These are phyloP conservation scores for Aegypius monachus DNA, from an alignment of 2,113 vertebrate species.

Conservation along the genomic window DNA sequence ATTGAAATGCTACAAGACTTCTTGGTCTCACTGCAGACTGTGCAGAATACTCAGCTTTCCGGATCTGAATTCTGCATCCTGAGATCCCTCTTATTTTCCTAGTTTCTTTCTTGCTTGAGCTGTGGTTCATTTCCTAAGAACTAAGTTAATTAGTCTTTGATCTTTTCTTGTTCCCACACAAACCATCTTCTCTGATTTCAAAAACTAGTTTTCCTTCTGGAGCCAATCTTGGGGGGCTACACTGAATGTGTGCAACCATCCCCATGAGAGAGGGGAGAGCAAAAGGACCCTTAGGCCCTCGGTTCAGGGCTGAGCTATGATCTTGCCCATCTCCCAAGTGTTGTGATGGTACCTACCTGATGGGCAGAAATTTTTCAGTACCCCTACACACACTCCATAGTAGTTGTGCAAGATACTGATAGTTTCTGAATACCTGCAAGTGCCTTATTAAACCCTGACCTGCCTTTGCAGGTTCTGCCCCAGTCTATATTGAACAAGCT, in stretches of 20 bases:
- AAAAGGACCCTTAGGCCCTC: neutral
- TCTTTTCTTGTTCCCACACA: slow-evolving; percentile 8
- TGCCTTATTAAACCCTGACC: neutral
- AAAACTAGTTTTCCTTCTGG: neutral
- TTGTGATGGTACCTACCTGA: neutral
- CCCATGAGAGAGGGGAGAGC: neutral
- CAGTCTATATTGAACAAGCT: neutral
- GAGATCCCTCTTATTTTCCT: neutral
- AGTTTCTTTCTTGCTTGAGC: neutral
- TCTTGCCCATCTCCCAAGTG: neutral
- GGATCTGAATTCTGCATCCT: neutral
- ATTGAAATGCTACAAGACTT: neutral
- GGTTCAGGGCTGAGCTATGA: neutral
- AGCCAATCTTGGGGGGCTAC: neutral
- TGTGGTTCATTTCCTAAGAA: neutral
- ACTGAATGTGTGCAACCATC: neutral
- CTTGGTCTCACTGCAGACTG: neutral
- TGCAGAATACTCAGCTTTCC: neutral
- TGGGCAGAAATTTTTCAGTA: neutral
- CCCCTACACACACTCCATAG: neutral
- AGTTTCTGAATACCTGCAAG: neutral
- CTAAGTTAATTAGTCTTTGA: neutral
- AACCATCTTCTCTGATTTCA: neutral
- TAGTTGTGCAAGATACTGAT: neutral
- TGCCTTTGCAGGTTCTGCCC: neutral